phyloP scores from a whole-genome alignment of 2,797 vertebrate genomes.

The Dermochelys coriacea region DNA sequence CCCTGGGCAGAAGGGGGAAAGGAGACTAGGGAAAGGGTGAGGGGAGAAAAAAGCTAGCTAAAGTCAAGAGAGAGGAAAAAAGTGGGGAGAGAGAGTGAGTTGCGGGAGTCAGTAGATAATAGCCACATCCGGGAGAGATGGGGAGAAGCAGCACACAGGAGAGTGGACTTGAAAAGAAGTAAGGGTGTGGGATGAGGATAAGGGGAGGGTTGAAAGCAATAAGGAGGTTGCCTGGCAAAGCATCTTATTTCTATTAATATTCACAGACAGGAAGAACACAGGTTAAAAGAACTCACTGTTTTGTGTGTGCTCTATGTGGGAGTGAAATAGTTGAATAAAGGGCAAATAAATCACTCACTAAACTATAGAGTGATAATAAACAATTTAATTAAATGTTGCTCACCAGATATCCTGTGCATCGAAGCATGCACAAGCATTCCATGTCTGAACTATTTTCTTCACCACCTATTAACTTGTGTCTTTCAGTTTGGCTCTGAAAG shows the following conservation, averaged over 20 bases:
- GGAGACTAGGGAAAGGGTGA: not conserved
- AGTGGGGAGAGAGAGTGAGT: not conserved
- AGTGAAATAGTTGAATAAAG: not conserved
- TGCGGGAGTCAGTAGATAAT: not conserved
- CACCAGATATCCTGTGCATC: not conserved
- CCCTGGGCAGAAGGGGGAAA: rapidly evolving
- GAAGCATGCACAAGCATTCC: not conserved
- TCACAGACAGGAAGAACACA: not conserved
- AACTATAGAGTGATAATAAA: not conserved
- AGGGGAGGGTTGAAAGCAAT: not conserved
- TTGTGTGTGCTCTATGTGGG: not conserved
- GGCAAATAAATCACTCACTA: slow-evolving; percentile 17
- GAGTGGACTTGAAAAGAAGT: not conserved
- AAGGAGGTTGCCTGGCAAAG: not conserved
- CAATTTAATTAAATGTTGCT: slow-evolving; percentile 3
- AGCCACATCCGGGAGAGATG: not conserved
- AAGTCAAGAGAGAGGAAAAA: rapidly evolving
- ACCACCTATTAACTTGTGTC: not conserved
- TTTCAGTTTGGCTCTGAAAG: not conserved
- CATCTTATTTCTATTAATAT: not conserved
- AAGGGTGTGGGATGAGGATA: not conserved
- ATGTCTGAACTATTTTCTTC: not conserved
- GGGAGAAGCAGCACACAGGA: not conserved
- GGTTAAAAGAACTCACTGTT: slow-evolving; percentile 5
- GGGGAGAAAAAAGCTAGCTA: not conserved